Percentiles rank a stretch among this genome's conserved stretches.
Conservation (phyloP, 2,113 vertebrate species). For the Macrotis lagotis region DNA sequence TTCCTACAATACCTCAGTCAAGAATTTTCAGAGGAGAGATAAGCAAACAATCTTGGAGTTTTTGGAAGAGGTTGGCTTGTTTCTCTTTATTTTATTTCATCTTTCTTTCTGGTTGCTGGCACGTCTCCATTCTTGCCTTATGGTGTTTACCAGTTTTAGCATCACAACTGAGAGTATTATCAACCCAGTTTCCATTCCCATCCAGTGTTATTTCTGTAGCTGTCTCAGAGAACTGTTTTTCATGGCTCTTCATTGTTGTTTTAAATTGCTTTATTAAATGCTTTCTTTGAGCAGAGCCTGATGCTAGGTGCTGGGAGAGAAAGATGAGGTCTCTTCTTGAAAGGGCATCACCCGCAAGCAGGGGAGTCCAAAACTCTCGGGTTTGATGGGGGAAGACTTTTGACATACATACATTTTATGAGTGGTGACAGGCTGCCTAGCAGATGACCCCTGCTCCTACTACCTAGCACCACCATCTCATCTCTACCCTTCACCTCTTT, state of each 20-base stretch:
- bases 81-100: not conserved
- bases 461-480: not conserved
- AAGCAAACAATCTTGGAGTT: not conserved
- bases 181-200: not conserved
- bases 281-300: not conserved
- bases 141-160: constrained; percentile 1
- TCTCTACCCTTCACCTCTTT: not conserved
- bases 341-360: not conserved
- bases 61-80: not conserved
- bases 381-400: not conserved
- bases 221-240: not conserved
- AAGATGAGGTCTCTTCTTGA: not conserved
- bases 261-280: not conserved
- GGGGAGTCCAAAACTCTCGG: not conserved
- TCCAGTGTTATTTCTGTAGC: not conserved
- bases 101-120: not conserved
- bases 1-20: not conserved
- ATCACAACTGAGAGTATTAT: not conserved
- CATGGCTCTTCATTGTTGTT: not conserved
- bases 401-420: not conserved
- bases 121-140: not conserved
- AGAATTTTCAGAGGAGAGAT: not conserved
- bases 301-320: not conserved
- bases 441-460: not conserved
- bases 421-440: not conserved